A percentile compares a stretch with the other conserved stretches of the same genome.
Evolutionary conservation across 2,797 vertebrate species (phyloP).

Genomic region (Sebastes vulpes): DNA sequence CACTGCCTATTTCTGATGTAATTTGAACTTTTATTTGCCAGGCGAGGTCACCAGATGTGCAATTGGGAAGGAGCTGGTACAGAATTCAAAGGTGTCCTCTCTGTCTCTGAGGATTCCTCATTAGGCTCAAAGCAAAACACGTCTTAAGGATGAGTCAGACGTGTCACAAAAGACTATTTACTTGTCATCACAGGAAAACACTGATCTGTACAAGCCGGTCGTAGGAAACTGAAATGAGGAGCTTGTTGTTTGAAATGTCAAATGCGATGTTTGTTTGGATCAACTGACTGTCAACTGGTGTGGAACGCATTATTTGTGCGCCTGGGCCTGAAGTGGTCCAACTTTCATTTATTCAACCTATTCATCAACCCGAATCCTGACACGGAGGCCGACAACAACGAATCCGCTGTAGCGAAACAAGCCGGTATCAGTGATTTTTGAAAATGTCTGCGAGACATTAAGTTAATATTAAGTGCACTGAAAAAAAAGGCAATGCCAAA

Average conservation of each 20-base stretch:
- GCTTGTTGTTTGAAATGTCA: slow-evolving; percentile 23
- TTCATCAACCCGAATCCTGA: not conserved
- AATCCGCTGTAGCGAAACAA: not conserved
- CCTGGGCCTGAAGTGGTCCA: not conserved
- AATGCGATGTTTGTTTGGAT: slow-evolving; percentile 15
- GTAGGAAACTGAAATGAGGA: not conserved
- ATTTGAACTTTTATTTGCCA: slow-evolving; percentile 5
- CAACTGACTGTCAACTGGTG: not conserved
- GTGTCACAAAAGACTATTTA: slow-evolving; percentile 13
- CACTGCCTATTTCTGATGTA: not conserved
- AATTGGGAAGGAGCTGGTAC: not conserved
- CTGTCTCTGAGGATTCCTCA: slow-evolving; percentile 22
- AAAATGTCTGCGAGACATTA: not conserved
- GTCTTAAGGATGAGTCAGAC: slow-evolving; percentile 24
- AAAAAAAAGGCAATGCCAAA: not conserved
- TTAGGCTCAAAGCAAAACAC: slow-evolving; percentile 34
- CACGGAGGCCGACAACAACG: not conserved
- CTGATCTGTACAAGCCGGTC: not conserved
- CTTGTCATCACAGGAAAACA: slow-evolving; percentile 19
- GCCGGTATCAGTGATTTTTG: not conserved
- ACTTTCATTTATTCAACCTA: not conserved
- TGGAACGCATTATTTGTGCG: not conserved
- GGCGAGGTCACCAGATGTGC: slow-evolving; percentile 22
- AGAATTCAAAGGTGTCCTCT: slow-evolving; percentile 21
- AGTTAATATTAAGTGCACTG: not conserved